A percentile compares a stretch with the other conserved stretches of the same genome.
phyloP scores from a whole-genome alignment of 2,888 invertebrate species.

The Athalia rosae region DNA sequence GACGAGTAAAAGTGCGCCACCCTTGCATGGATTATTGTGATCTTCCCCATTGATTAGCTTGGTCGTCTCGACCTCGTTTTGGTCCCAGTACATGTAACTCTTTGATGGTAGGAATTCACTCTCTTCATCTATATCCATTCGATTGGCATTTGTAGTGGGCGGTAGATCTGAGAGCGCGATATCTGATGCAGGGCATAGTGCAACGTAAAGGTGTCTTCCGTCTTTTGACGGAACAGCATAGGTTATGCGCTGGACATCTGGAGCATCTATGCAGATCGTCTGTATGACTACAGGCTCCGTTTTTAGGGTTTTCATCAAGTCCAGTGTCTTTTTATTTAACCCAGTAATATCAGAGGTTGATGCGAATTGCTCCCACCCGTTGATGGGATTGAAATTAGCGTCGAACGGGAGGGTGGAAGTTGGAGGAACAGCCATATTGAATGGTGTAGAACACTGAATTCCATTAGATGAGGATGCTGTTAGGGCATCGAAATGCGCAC shows the following conservation, averaged over 20 bases:
- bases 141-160: constrained; percentile 67
- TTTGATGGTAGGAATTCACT: constrained; percentile 67
- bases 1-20: constrained; percentile 75
- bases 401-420: constrained; percentile 64
- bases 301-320: constrained; percentile 62
- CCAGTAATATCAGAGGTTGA: constrained; percentile 67
- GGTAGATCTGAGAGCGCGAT: constrained; percentile 67
- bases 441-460: constrained; percentile 60
- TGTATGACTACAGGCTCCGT: constrained; percentile 68
- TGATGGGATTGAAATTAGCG: constrained; percentile 68
- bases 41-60: constrained; percentile 77
- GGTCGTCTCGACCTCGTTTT: constrained; percentile 77
- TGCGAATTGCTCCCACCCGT: constrained; percentile 64
- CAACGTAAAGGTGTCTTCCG: constrained; percentile 67
- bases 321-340: constrained; percentile 64
- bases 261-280: constrained; percentile 66
- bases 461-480: constrained; percentile 68
- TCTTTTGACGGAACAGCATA: constrained; percentile 66
- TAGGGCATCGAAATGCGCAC: constrained; percentile 64
- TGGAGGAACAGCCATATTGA: constrained; percentile 56
- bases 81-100: constrained; percentile 77
- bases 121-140: constrained; percentile 71
- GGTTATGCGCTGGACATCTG: constrained; percentile 64
- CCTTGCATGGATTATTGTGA: constrained; percentile 53
- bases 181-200: constrained; percentile 58